Conservation (phyloP, 2,113 vertebrate genomes). For the Dicentrarchus labrax region DNA sequence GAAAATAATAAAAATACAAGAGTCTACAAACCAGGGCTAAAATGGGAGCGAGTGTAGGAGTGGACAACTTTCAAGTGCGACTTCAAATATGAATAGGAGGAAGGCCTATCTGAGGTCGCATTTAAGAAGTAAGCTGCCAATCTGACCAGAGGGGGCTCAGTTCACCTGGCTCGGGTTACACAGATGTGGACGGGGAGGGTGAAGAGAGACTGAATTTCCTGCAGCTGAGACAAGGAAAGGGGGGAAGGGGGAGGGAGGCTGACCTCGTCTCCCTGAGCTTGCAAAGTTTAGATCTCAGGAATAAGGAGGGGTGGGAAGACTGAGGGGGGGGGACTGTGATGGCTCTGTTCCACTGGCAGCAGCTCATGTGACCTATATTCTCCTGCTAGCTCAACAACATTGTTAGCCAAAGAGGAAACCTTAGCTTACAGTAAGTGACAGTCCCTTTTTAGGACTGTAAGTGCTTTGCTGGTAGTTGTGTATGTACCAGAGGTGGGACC, state of each 20-base stretch:
- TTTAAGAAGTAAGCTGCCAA: conserved; percentile 35
- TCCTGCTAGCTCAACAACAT: conserved; percentile 18
- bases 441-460: neutral
- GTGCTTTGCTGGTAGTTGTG: neutral
- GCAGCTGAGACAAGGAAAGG: conserved; percentile 44
- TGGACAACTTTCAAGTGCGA: neutral
- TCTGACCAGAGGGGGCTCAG: conserved; percentile 31
- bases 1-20: no score
- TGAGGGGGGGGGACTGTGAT: conserved; percentile 29
- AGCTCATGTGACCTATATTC: conserved; percentile 70
- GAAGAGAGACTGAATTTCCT: conserved; percentile 44
- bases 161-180: conserved; percentile 61
- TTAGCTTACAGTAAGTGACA: conserved; percentile 36
- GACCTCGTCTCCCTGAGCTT: conserved; percentile 58
- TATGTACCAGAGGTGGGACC: neutral
- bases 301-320: conserved; percentile 38
- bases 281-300: conserved; percentile 56
- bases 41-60: neutral
- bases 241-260: neutral
- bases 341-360: conserved; percentile 55
- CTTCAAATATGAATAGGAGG: conserved; percentile 34
- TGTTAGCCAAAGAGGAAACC: conserved; percentile 45
- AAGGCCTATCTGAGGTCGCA: conserved; percentile 54
- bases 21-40: neutral
- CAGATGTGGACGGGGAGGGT: conserved; percentile 51